Conservation (phyloP, 1,140 invertebrate species). For the Orchestia grillus region DNA sequence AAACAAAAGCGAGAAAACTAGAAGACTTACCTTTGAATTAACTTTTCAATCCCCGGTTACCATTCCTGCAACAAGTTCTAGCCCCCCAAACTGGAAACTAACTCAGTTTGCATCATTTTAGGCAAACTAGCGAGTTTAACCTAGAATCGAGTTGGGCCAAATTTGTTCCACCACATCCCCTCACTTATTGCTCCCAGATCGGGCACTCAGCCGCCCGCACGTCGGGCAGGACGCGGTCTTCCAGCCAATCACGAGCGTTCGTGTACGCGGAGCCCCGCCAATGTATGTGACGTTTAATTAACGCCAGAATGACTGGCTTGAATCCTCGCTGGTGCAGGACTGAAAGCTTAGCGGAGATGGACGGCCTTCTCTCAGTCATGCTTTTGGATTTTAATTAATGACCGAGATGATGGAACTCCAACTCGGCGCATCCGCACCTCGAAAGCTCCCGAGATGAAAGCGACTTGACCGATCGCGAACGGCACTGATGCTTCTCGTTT, state of each 20-base stretch:
- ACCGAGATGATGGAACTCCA: not conserved
- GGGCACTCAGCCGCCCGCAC: not conserved
- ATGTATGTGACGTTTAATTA: constrained; percentile 10
- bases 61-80: no score
- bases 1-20: no score
- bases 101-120: no score
- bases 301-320: not conserved
- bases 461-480: not conserved
- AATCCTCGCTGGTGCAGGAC: not conserved
- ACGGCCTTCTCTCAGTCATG: not conserved
- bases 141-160: not conserved
- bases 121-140: no score
- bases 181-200: not conserved
- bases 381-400: constrained; percentile 10
- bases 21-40: no score
- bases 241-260: not conserved
- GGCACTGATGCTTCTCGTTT: not conserved
- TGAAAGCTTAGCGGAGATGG: not conserved
- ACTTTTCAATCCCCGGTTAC: no score
- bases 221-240: not conserved
- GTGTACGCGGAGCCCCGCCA: not conserved
- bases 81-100: no score
- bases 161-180: not conserved
- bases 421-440: not conserved
- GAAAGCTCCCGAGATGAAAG: not conserved